Base-by-base conservation (phyloP, 2,797 vertebrate species). In the Thunnus albacares region DNA sequence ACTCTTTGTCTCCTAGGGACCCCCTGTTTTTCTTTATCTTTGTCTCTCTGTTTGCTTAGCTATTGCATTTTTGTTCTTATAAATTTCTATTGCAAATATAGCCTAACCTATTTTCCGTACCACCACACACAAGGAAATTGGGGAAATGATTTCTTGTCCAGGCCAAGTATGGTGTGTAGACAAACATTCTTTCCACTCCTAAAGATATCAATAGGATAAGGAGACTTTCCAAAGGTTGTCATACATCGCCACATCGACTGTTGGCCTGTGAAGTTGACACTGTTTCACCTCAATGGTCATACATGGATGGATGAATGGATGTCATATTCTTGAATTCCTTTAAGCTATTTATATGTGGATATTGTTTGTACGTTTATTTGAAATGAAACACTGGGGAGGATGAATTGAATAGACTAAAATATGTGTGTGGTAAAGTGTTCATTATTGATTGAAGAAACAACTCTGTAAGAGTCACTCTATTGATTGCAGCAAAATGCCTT, bases 11-110 rank as follows among this genome's bases (percentile, higher is more conserved):
- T 71, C 71, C 13, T 6, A 53, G 56, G 15, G 3, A 26, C 11
- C 18, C 13, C 24, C 0, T 47, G 2, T 24, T 59, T 65, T n/a
- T 55, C n/a, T 72, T 74, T 49, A 18, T 38, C 20, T 53, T 10
- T 45, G 10, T 22, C 55, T 58, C 30, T 65, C 43, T 60, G 17
- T 59, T 47, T 60, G 7, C 69, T 51, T 74, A 30, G 3, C 28
- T 30, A 64, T 75, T 69, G 5, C n/a, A 28, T 38, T 28, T 75
- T 43, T 52, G n/a, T 59, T 55, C 43, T 59, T 59, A 22, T 70
- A 22, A n/a, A 47, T 82, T 85, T 79, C 24, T 55, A 13, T 81
- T 75, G 65, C 58, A 83, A 60, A 82, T 70, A 79, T 71, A 81
- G 78, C 58, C 28, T 17, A 81, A 80, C 62, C 28, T 17, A 28